phyloP scores from a whole-genome alignment of 2,888 invertebrate genomes.

The Idaea biselata region DNA sequence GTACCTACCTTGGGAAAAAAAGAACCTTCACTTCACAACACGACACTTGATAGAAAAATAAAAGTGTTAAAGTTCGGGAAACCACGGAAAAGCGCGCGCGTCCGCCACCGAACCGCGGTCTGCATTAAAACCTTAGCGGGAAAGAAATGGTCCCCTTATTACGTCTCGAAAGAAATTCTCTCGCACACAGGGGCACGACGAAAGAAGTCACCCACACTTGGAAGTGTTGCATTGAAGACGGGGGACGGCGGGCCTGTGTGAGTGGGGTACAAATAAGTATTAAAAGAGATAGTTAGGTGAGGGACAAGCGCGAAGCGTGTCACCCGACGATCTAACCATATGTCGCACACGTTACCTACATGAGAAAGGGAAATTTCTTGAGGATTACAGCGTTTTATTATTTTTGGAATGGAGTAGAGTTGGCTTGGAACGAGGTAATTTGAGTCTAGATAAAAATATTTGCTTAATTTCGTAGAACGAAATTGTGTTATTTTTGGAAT shows the following conservation, averaged over 20 bases:
- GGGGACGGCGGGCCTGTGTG: constrained; percentile 62
- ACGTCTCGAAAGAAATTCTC: constrained; percentile 80
- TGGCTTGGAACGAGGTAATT: background rate
- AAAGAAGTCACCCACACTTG: constrained; percentile 77
- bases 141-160: constrained; percentile 81
- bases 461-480: too few species aligned
- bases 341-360: constrained; percentile 38
- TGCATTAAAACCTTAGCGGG: constrained; percentile 81
- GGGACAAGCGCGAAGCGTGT: constrained; percentile 57
- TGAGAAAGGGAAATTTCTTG: constrained; percentile 37
- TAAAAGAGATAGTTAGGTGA: constrained; percentile 79
- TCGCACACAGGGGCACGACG: constrained; percentile 69
- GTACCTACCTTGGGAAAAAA: constrained; percentile 20
- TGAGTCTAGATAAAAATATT: background rate
- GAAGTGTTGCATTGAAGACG: constrained; percentile 45
- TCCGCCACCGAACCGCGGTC: constrained; percentile 79
- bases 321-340: constrained; percentile 44
- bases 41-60: constrained; percentile 24
- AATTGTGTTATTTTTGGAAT: too few species aligned
- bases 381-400: constrained; percentile 19
- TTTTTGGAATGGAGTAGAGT: background rate
- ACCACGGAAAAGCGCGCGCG: constrained; percentile 77
- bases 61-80: constrained; percentile 51
- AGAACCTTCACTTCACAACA: constrained; percentile 29
- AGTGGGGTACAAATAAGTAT: constrained; percentile 73